These are phyloP conservation scores for Conomelus anceps DNA, from an alignment of 2,888 invertebrate species.

Conservation along the genomic window DNA sequence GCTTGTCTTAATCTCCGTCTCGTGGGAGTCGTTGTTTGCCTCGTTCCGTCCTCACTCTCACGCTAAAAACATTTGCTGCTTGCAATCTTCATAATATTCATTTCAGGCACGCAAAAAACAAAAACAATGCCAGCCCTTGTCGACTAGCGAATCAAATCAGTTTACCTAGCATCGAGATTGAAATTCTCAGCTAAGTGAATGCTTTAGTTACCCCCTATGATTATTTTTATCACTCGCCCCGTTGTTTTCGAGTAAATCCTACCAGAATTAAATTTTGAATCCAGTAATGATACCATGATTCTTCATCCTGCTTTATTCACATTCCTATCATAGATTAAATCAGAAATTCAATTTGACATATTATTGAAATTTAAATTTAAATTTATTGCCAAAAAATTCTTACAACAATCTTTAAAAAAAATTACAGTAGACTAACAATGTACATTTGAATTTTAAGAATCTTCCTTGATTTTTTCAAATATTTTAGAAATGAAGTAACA, in stretches of 20 bases:
- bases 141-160: neutral
- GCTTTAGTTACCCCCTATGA: neutral
- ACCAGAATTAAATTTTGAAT: neutral
- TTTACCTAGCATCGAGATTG: neutral
- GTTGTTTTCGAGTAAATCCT: neutral
- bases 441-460: too few species aligned
- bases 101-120: neutral
- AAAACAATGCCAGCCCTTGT: neutral
- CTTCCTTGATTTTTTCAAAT: too few species aligned
- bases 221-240: neutral
- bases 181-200: neutral
- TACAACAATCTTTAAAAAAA: too few species aligned
- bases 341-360: neutral
- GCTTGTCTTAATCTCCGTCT: neutral
- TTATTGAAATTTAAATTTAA: too few species aligned
- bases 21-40: neutral
- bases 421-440: too few species aligned
- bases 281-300: neutral
- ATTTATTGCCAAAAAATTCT: too few species aligned
- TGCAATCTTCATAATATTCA: neutral
- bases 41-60: neutral
- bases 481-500: too few species aligned
- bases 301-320: too few species aligned
- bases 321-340: too few species aligned
- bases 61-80: neutral